A percentile compares a stretch with the other conserved stretches of the same genome.
Evolutionary conservation across 2,888 invertebrate genomes (phyloP).

Genomic region (Malthinus flaveolus): DNA sequence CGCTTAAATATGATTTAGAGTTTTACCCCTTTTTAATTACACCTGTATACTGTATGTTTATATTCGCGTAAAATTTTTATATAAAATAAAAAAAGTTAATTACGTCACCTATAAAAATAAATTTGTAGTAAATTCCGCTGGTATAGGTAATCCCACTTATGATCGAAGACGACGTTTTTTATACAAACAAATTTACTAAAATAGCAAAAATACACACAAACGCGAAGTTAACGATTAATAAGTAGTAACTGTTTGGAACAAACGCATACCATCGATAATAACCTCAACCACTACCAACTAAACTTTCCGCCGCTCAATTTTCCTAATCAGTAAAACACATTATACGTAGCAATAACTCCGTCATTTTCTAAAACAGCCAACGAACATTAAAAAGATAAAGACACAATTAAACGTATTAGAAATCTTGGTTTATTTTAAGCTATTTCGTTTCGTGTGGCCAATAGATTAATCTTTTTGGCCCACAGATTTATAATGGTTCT

Average conservation of each 20-base stretch:
- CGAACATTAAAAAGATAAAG: slow-evolving; percentile 28
- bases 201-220: not conserved
- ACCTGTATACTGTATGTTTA: slow-evolving; percentile 24
- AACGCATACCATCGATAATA: slow-evolving; percentile 45
- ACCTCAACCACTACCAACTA: slow-evolving; percentile 19
- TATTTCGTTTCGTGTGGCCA: slow-evolving; percentile 32
- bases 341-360: slow-evolving; percentile 20
- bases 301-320: slow-evolving; percentile 26
- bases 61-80: too few relatives aligned
- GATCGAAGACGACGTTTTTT: too few relatives aligned
- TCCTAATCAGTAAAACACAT: slow-evolving; percentile 28
- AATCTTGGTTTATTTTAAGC: slow-evolving; percentile 26
- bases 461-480: slow-evolving; percentile 32
- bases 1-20: slow-evolving; percentile 39
- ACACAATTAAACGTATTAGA: slow-evolving; percentile 32
- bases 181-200: not conserved
- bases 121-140: too few relatives aligned
- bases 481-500: slow-evolving; percentile 33
- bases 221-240: slow-evolving; percentile 24
- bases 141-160: too few relatives aligned
- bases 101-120: too few relatives aligned
- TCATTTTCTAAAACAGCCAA: slow-evolving; percentile 26
- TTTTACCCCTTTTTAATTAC: slow-evolving; percentile 36
- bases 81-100: too few relatives aligned
- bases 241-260: slow-evolving; percentile 18